Conservation (phyloP, 2,113 vertebrate species). For the human region GRCh38 chr6:64206001-64206500, state of each 20-base stretch:
- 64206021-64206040: not conserved
- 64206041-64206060: not conserved
- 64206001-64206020: not conserved
- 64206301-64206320: not conserved
- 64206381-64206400: conserved; percentile 9
- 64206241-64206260: not conserved
- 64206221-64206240: not conserved
- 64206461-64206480: not conserved
- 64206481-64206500: not conserved
- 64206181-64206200: not conserved
- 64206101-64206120: not conserved
- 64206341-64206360: not conserved
- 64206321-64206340: not conserved
- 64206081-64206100: not conserved
- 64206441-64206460: not conserved
- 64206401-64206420: not conserved
- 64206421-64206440: not conserved
- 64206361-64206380: not conserved
- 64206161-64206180: not conserved
- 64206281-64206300: not conserved
- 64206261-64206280: not conserved
- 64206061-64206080: not conserved
- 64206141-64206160: not conserved
- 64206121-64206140: not conserved
- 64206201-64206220: not conserved